Percentiles rank a stretch among this genome's conserved stretches.
Conservation (phyloP, 37 sponge, comb jelly and placozoan species). For the Hexactinellida sp. region DNA sequence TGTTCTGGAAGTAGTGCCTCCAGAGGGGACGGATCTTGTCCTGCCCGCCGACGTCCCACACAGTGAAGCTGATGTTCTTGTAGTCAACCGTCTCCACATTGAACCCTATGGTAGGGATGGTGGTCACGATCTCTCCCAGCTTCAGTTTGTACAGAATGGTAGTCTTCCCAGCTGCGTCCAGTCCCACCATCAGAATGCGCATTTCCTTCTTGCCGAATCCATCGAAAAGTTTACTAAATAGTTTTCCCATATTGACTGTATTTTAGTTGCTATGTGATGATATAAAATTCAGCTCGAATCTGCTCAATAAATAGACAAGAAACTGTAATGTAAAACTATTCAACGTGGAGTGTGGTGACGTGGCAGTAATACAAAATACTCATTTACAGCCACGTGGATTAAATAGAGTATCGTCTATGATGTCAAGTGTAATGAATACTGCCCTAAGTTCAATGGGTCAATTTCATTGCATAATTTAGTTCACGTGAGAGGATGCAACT, state of each 20-base stretch:
- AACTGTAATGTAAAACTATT: background rate
- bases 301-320: background rate
- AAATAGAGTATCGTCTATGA: background rate
- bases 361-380: background rate
- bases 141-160: slow-evolving; percentile 98
- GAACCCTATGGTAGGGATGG: slow-evolving; percentile 96
- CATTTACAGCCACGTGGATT: background rate
- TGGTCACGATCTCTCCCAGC: slow-evolving; percentile 97
- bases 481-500: background rate
- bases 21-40: slow-evolving; percentile 99
- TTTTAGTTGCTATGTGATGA: background rate
- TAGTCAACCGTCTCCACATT: slow-evolving; percentile 95
- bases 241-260: background rate
- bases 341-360: background rate
- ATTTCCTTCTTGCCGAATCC: slow-evolving; percentile 21
- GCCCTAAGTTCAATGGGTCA: background rate
- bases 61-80: slow-evolving; percentile 98
- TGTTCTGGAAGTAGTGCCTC: slow-evolving; percentile 99
- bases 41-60: slow-evolving; percentile 99
- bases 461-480: background rate
- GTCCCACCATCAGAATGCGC: slow-evolving; percentile 88
- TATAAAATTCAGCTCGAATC: background rate
- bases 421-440: background rate
- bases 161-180: slow-evolving; percentile 98
- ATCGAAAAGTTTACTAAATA: slow-evolving; percentile 21